Base-by-base conservation (phyloP, 1,140 invertebrate genomes). In the Apis mellifera region DNA sequence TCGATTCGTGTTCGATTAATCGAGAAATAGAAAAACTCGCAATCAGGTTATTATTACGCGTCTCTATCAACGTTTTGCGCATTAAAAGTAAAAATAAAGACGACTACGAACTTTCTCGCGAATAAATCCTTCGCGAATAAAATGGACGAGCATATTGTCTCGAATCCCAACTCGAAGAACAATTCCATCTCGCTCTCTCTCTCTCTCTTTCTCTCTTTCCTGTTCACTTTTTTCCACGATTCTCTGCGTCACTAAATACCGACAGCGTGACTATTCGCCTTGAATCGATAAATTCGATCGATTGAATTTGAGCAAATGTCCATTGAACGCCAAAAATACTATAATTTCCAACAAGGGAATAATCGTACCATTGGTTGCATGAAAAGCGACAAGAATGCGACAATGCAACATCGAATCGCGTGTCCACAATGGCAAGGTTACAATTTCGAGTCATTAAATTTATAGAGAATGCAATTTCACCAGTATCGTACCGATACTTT, bases 361-460 rank as follows among this genome's bases (percentile, higher is more conserved):
- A 55, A 12, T 42, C 1, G 54, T 26, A 42, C 23, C 55, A 42
- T n/a, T n/a, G n/a, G 12, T 12, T 21, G 11, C 52, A 19, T 17
- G 42, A 15, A 23, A 21, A 48, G 15, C 57, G 48, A 21, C 68
- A 50, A 26, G 55, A 66, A 80, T 9, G 54, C 12, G 42, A 15
- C 71, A 48, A 55, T 52, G 52, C 60, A n/a, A 48, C 54, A 50
- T 70, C 62, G 70, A 86, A 70, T 86, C 74, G 78, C 78, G 62
- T 78, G 78, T n/a, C 70, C 17, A 50, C 65, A 65, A 70, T 32
- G 15, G 52, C 65, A 52, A 78, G 60, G 73, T 73, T 42, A 78
- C 83, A 82, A 86, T 85, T 85, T 70, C 52, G 8, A 74, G 54
- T 75, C 57, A 57, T 78, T 82, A 82, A 59, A 85, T 78, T 85